Evolutionary conservation across 37 sponge, comb jelly and placozoan species (phyloP), one percentile per base, ranked within the genome.

Genomic region (Aplysina aerophoba): DNA sequence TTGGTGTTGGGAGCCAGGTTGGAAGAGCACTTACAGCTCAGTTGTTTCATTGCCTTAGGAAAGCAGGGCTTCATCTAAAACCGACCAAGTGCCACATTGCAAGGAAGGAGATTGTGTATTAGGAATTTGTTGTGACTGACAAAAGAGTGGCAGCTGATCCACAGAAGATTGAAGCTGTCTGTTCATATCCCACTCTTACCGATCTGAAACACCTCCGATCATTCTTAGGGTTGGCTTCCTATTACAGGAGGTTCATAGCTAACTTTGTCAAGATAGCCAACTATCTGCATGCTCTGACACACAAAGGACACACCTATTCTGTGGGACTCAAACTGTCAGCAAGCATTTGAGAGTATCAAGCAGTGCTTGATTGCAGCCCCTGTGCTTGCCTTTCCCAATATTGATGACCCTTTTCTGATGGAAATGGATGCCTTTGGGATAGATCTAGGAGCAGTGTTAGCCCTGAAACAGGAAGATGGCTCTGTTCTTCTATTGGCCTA

Each of bases 371-470:
- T 61, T 14, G 31, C 50, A 1, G 87, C 87, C 17, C 81, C 87
- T 25, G n/a, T 87, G 20, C 58, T 87, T 57, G 81, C 81, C 33
- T 87, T 69, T 73, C 88, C 88, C 16, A 11, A 81, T 21, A 82
- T 87, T 55, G 41, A 68, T 6, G 21, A 44, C 5, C 21, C 24
- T 38, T 88, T 88, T 35, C 13, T 82, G 27, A 28, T 87, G 59
- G 87, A 87, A 27, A 87, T 83, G 24, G 83, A 88, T 88, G 88
- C 88, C 20, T 62, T 65, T 21, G 83, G 75, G 33, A 30, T 19
- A 34, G 88, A 77, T 8, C 78, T 87, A 14, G 87, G 87, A 50
- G 87, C 87, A 64, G 87, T 87, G 11, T 59, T 87, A 12, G 64
- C 81, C 17, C 87, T 81, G 59, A 16, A 80, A 24, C 81, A 81